Evolutionary conservation across 2,888 invertebrate species (phyloP), one percentile per base, ranked within the genome.

Genomic region (Tortricodes alternella): DNA sequence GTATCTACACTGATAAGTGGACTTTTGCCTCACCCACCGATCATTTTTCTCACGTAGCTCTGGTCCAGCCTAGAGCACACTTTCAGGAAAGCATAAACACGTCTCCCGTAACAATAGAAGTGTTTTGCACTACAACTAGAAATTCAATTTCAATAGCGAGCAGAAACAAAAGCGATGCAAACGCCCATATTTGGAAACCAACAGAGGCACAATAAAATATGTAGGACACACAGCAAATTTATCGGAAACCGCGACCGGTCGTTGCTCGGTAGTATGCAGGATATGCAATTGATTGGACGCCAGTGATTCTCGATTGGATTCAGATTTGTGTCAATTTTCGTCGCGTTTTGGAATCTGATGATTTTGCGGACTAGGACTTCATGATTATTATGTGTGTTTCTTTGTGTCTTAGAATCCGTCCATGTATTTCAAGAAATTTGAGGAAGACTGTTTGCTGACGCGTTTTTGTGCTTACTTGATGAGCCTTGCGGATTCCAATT

Each of bases 131-230:
- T 37, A 58, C 56, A 53, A 61, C 63, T 58, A 63, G 59, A 56
- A 67, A 65, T 61, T 67, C 59, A 63, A 67, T 62, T 62, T 61
- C 62, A 57, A 46, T 57, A 50, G 21, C 46, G 38, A 13, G 16
- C 24, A 44, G 46, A 56, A 58, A 62, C 60, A 59, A 61, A 55
- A 41, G 23, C 43, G 34, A 55, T 29, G 8, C 55, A 49, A 38
- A 50, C 49, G 16, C 53, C 75, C 74, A 78, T 78, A 78, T 82
- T 76, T 72, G 74, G 78, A 65, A 60, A 29, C n/a, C 59, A 61
- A 61, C 73, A 80, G 78, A 76, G 72, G 73, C 64, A 66, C 68
- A 67, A 75, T 80, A 78, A 79, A 82, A 80, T 82, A 80, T 82
- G 73, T 74, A 71, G 65, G 53, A 64, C 65, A 64, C 63, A 69